A percentile compares a stretch with the other conserved stretches of the same genome.
Evolutionary conservation across 2,888 invertebrate species (phyloP).

Genomic region (Trichogramma evanescens): DNA sequence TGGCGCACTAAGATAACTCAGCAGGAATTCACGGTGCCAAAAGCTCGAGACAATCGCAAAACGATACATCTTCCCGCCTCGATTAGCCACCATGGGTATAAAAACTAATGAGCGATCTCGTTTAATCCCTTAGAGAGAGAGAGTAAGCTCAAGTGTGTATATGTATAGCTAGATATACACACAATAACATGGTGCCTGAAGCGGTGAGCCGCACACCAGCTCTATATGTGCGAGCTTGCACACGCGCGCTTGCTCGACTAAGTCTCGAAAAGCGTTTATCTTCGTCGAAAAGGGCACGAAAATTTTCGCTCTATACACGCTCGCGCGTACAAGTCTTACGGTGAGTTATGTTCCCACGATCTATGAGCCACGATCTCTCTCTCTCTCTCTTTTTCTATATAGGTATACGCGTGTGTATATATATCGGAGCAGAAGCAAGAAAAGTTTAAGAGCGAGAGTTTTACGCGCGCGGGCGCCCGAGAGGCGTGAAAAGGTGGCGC

Average conservation of each 20-base stretch:
- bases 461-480: neutral
- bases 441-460: conserved; percentile 6
- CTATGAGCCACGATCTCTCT: neutral
- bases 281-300: conserved; percentile 1
- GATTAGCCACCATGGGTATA: no score
- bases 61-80: no score
- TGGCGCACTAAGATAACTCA: no score
- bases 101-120: conserved; percentile 12
- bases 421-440: conserved; percentile 2
- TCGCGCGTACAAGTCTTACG: no score
- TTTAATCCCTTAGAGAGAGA: conserved; percentile 5
- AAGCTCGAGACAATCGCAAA: no score
- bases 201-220: no score
- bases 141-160: neutral
- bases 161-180: no score
- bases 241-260: neutral
- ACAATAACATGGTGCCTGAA: no score
- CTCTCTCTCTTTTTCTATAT: neutral
- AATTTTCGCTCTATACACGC: neutral
- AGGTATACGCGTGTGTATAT: conserved; percentile 12
- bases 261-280: conserved; percentile 14
- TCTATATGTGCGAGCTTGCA: no score
- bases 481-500: neutral
- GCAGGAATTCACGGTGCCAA: no score
- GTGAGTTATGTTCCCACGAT: neutral